Evolutionary conservation across 1,140 invertebrate species (phyloP), one percentile per base, ranked within the genome.

Genomic region (Drosophila ogumai): DNA sequence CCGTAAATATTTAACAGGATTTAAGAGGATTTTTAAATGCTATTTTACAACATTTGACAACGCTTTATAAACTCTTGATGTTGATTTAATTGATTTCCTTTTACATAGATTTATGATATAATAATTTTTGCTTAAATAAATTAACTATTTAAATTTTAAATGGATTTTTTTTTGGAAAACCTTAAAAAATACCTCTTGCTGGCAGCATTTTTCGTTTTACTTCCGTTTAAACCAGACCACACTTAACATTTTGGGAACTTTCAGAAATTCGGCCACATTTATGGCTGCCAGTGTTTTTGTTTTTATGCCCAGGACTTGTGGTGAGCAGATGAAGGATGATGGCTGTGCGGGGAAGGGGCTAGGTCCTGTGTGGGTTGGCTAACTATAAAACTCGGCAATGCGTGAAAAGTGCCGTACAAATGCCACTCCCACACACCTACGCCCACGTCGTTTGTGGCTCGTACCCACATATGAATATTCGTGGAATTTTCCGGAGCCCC

Each of bases 381-480:
- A 79, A 84, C 85, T 90, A 80, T 79, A 85, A 90, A 85, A 79
- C 44, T 75, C 75, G 64, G 81, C 86, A 85, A 85, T 90, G 85
- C 81, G 85, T 90, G 75, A 90, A 85, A 81, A 90, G 81, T 90
- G 65, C 68, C 58, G 46, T 65, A 72, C 54, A 90, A 82, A 52
- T 74, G 61, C 52, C 67, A 82, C 75, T 40, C 66, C 66, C 71
- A 81, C 75, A 50, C 43, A 69, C 44, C 28, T 32, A 57, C 64
- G 64, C 25, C 38, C 25, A 41, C 13, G 10, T 49, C 17, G 17
- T 19, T 34, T 19, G 50, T n/a, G 41, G 17, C 44, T n/a, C 13
- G 17, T 32, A 41, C 52, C 68, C 68, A 36, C 67, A 72, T 72
- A 59, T 73, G 43, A 44, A 58, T 46, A 59, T 68, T 57, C 55